Conservation (phyloP, 2,113 vertebrate species). For the Antechinus flavipes region DNA sequence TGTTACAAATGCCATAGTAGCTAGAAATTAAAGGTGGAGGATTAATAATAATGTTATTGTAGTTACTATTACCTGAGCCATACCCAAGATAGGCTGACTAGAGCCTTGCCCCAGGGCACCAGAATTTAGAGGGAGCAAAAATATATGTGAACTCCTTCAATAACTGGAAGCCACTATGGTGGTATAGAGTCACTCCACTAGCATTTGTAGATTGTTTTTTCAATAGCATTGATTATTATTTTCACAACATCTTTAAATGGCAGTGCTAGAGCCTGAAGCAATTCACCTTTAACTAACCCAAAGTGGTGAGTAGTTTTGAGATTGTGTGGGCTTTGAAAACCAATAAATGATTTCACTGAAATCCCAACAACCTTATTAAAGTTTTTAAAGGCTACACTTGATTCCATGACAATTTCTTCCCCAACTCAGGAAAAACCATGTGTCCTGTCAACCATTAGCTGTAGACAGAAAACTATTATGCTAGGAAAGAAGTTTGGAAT, state of each 20-base stretch:
- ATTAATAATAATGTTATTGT: neutral
- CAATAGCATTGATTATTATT: neutral
- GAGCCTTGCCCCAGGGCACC: neutral
- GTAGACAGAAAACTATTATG: constrained; percentile 73
- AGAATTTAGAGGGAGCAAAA: neutral
- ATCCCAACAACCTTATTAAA: constrained; percentile 66
- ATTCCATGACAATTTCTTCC: constrained; percentile 8
- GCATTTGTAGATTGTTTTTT: constrained; percentile 18
- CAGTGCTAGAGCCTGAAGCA: neutral
- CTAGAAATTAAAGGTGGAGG: neutral
- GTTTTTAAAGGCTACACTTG: constrained; percentile 49
- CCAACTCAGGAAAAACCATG: constrained; percentile 55
- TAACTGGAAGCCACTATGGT: neutral
- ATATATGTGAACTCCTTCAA: neutral
- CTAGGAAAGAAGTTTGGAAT: constrained; percentile 79
- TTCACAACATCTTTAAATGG: constrained; percentile 8
- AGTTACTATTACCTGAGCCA: neutral
- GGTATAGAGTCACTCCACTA: neutral
- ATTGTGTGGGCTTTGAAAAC: constrained; percentile 46
- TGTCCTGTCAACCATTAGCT: constrained; percentile 56
- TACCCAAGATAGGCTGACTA: neutral
- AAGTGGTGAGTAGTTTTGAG: constrained; percentile 25
- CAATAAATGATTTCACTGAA: constrained; percentile 40
- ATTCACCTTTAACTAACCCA: constrained; percentile 20
- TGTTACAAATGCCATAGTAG: neutral